Conservation (phyloP, 2,888 invertebrate species). For the Entomobrya proxima region DNA sequence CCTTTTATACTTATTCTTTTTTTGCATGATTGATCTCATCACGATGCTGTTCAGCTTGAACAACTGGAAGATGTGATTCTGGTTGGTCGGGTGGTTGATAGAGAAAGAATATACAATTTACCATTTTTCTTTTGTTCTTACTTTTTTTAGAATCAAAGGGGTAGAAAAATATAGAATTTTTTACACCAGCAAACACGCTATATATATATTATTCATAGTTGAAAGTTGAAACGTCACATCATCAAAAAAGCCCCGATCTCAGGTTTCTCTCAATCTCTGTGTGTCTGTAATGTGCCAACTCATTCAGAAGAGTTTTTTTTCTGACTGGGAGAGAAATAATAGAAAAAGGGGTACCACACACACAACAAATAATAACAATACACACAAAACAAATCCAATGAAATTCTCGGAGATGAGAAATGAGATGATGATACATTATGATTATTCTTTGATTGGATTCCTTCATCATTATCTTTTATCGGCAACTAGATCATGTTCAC, state of each 20-base stretch:
- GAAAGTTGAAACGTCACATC: too few relatives aligned
- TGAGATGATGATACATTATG: constrained; percentile 60
- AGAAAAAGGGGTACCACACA: constrained; percentile 15
- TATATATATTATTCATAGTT: too few relatives aligned
- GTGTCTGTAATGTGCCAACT: constrained; percentile 45
- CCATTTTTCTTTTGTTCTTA: neutral
- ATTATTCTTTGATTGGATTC: constrained; percentile 68
- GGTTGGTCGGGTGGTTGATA: neutral
- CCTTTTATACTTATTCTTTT: neutral
- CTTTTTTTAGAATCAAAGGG: constrained; percentile 20
- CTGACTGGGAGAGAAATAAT: neutral
- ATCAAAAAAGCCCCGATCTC: too few relatives aligned
- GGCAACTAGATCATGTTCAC: constrained; percentile 56
- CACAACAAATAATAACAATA: neutral
- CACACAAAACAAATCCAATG: constrained; percentile 3
- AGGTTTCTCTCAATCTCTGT: neutral
- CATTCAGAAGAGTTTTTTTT: constrained; percentile 43
- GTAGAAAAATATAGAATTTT: neutral
- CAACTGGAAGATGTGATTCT: constrained; percentile 55
- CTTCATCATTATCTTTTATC: constrained; percentile 66
- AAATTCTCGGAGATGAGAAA: constrained; percentile 22
- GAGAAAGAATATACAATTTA: neutral
- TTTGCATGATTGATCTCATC: constrained; percentile 57
- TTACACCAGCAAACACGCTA: too few relatives aligned
- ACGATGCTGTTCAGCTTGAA: constrained; percentile 14